A percentile compares a stretch with the other conserved stretches of the same genome.
phyloP scores from a whole-genome alignment of 1,140 invertebrate species.

The Vollenhovia emeryi region DNA sequence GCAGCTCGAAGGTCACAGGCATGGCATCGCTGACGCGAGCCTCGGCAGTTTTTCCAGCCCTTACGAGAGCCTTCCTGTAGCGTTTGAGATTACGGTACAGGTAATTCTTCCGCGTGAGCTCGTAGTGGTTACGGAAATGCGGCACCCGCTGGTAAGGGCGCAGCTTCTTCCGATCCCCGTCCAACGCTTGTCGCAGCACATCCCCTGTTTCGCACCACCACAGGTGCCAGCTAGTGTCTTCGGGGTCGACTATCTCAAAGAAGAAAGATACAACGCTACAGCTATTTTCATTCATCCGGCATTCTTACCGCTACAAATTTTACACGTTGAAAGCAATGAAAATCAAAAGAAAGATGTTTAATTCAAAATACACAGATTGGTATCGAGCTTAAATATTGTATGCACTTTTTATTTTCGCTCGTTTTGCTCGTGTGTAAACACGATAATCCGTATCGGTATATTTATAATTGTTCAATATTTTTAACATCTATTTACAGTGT shows the following conservation, averaged over 20 bases:
- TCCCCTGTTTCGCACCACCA: constrained; percentile 84
- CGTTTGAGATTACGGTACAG: constrained; percentile 87
- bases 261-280: neutral
- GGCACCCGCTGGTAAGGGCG: constrained; percentile 77
- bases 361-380: neutral
- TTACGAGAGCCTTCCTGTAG: constrained; percentile 78
- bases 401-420: neutral
- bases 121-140: constrained; percentile 87
- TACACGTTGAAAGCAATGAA: neutral
- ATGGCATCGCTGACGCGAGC: constrained; percentile 82
- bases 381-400: neutral
- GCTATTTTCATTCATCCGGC: neutral
- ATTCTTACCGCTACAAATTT: neutral
- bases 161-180: constrained; percentile 71
- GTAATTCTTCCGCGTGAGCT: constrained; percentile 87
- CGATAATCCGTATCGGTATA: neutral
- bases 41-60: constrained; percentile 76
- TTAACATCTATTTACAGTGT: neutral
- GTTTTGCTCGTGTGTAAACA: neutral
- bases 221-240: constrained; percentile 80
- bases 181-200: constrained; percentile 72
- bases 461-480: neutral
- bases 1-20: constrained; percentile 83
- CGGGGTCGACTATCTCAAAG: constrained; percentile 65
- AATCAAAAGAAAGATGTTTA: neutral